Evolutionary conservation across 2,888 invertebrate genomes (phyloP).

Genomic region (Malacosoma neustria): DNA sequence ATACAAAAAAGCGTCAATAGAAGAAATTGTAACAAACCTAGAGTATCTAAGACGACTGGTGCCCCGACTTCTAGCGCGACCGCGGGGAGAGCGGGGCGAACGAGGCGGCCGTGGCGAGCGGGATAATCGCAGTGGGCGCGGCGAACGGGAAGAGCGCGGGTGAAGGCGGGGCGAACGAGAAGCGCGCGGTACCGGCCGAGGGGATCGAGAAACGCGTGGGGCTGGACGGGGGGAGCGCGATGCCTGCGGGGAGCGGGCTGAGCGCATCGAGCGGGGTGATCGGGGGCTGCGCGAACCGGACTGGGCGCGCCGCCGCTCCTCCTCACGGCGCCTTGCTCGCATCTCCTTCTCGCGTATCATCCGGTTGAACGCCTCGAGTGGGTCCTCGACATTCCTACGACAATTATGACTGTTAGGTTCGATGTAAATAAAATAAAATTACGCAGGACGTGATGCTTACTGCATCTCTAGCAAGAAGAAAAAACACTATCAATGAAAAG

Average conservation of each 20-base stretch:
- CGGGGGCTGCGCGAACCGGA: slow-evolving; percentile 53
- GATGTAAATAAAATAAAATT: too few relatives aligned
- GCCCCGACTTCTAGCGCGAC: slow-evolving; percentile 44
- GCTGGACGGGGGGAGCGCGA: slow-evolving; percentile 27
- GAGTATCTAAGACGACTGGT: slow-evolving; percentile 53
- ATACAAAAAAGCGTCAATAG: not conserved
- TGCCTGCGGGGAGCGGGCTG: slow-evolving; percentile 29
- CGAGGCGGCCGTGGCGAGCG: slow-evolving; percentile 15
- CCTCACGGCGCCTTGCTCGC: slow-evolving; percentile 77
- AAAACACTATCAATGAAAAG: too few relatives aligned
- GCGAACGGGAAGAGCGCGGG: slow-evolving; percentile 22
- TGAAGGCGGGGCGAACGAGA: slow-evolving; percentile 18
- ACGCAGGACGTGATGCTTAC: too few relatives aligned
- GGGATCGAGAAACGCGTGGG: slow-evolving; percentile 15
- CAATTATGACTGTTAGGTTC: too few relatives aligned
- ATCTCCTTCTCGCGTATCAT: slow-evolving; percentile 90
- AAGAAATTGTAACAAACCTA: slow-evolving; percentile 41
- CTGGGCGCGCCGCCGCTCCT: slow-evolving; percentile 72
- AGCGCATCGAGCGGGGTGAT: slow-evolving; percentile 50
- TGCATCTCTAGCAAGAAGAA: too few relatives aligned
- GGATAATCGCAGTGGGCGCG: slow-evolving; percentile 13
- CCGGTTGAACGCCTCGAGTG: slow-evolving; percentile 89
- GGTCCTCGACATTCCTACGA: slow-evolving; percentile 85
- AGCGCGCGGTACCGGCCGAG: slow-evolving; percentile 20
- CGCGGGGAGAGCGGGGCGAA: slow-evolving; percentile 23